Conservation (phyloP, 2,797 vertebrate genomes). For the Cuculus canorus region DNA sequence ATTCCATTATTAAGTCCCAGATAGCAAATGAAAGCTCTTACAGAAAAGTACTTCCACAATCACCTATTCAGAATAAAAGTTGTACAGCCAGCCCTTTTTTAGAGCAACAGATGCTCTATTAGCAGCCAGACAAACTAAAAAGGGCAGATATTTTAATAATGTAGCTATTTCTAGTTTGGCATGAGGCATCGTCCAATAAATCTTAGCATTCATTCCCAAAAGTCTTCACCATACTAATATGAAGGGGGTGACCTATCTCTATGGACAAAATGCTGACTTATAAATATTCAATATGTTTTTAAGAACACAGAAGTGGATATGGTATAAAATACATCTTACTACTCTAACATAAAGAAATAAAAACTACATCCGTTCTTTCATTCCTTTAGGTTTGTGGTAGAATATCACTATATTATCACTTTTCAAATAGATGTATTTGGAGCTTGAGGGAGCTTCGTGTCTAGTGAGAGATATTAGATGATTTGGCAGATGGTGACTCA, state of each 20-base stretch:
- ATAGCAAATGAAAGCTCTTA: constrained; percentile 28
- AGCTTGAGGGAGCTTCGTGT: rapidly evolving
- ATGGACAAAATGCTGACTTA: background rate
- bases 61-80: constrained; percentile 8
- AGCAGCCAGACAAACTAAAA: background rate
- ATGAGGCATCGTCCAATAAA: background rate
- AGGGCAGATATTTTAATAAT: background rate
- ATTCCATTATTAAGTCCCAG: background rate
- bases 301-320: background rate
- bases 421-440: background rate
- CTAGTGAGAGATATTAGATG: background rate
- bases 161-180: background rate
- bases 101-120: background rate
- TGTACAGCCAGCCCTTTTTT: background rate
- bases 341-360: background rate
- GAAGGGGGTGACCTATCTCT: background rate
- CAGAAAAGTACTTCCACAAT: background rate
- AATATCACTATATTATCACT: background rate
- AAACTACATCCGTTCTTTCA: background rate
- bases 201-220: background rate
- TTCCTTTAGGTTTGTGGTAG: background rate
- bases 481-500: background rate
- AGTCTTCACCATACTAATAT: background rate
- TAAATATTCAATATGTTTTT: background rate
- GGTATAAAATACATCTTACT: background rate